A percentile compares a stretch with the other conserved stretches of the same genome.
phyloP scores from a whole-genome alignment of 2,888 invertebrate species.

The Cerastis leucographa region DNA sequence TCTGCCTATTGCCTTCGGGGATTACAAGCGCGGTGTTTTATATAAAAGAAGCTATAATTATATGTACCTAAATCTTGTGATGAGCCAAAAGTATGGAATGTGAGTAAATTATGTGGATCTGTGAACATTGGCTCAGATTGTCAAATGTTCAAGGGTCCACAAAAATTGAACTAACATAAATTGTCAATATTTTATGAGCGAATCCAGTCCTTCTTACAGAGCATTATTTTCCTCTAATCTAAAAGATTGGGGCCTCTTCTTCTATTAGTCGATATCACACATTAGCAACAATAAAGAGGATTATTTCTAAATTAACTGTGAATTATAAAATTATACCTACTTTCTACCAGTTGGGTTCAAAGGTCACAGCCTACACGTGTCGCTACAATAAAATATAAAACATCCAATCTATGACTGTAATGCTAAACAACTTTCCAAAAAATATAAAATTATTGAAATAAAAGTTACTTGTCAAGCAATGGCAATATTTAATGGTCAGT shows the following conservation, averaged over 20 bases:
- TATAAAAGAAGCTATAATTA: neutral
- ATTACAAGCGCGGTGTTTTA: no score
- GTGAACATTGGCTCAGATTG: neutral
- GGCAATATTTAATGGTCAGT: neutral
- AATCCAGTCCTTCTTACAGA: no score
- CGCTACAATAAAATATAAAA: slow-evolving; percentile 33
- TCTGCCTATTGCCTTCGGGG: no score
- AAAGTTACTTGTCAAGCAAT: slow-evolving; percentile 17
- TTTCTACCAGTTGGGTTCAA: slow-evolving; percentile 9
- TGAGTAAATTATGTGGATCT: neutral
- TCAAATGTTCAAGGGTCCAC: neutral
- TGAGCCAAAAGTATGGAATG: neutral
- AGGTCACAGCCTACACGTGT: slow-evolving; percentile 27
- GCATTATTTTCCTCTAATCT: neutral
- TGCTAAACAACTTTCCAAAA: slow-evolving; percentile 17
- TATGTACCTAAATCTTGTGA: neutral
- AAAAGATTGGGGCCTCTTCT: neutral
- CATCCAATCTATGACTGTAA: slow-evolving; percentile 25
- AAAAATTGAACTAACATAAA: neutral
- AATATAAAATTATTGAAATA: neutral
- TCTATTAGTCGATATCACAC: neutral
- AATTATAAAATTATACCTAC: slow-evolving; percentile 6
- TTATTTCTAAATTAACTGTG: slow-evolving; percentile 20
- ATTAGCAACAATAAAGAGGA: neutral
- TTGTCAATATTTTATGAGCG: neutral